Conservation (phyloP, 2,888 invertebrate genomes). For the Acanthococcus lagerstroemiae region DNA sequence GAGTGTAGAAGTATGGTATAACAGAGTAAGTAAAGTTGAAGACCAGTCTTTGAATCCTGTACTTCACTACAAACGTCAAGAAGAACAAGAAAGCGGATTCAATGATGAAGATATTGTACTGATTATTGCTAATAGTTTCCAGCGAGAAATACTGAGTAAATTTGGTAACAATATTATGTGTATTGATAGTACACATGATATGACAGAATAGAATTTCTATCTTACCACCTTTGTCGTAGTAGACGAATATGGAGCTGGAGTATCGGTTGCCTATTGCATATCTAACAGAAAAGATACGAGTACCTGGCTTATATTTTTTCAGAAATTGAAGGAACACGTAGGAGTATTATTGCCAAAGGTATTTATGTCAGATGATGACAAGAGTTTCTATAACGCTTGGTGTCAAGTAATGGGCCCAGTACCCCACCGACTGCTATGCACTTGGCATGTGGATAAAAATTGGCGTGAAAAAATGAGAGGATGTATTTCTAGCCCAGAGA, state of each 20-base stretch:
- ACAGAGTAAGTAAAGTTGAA: background rate
- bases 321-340: slow-evolving; percentile 21
- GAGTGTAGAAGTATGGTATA: slow-evolving; percentile 9
- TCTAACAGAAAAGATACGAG: slow-evolving; percentile 33
- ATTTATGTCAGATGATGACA: slow-evolving; percentile 37
- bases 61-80: slow-evolving; percentile 14
- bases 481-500: slow-evolving; percentile 33
- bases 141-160: slow-evolving; percentile 33
- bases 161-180: slow-evolving; percentile 37
- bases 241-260: slow-evolving; percentile 35
- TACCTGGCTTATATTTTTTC: slow-evolving; percentile 33
- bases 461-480: slow-evolving; percentile 34
- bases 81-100: too few relatives aligned
- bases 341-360: slow-evolving; percentile 32
- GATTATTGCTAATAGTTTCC: slow-evolving; percentile 36
- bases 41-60: background rate
- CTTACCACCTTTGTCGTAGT: slow-evolving; percentile 34
- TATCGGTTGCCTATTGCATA: slow-evolving; percentile 35
- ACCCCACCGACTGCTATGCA: slow-evolving; percentile 33
- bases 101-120: slow-evolving; percentile 36
- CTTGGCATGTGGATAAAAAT: slow-evolving; percentile 37
- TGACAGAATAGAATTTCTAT: slow-evolving; percentile 35
- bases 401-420: slow-evolving; percentile 33
- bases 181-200: slow-evolving; percentile 37
- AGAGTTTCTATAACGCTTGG: slow-evolving; percentile 37